Percentiles rank a stretch among this genome's conserved stretches.
These are phyloP conservation scores for Cataglyphis cursor DNA, from an alignment of 2,888 invertebrate species.

Conservation along the genomic window DNA sequence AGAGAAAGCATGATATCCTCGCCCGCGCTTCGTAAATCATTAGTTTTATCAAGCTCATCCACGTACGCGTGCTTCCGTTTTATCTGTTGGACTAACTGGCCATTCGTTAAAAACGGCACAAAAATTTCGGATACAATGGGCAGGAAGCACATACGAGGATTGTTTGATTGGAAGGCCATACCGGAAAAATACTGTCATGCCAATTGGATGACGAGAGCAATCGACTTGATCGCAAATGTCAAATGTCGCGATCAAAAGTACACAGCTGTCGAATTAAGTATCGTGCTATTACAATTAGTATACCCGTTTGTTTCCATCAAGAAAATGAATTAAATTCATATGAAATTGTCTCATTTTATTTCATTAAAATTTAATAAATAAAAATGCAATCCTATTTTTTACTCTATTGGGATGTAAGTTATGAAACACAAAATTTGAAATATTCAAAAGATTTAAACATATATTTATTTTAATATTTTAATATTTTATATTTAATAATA, in stretches of 20 bases:
- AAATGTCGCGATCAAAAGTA: constrained; percentile 54
- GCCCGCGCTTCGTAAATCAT: constrained; percentile 83
- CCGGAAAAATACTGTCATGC: constrained; percentile 65
- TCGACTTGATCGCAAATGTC: constrained; percentile 59
- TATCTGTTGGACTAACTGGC: constrained; percentile 84
- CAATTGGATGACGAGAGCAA: constrained; percentile 60
- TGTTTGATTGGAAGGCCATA: constrained; percentile 57
- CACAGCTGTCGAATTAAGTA: constrained; percentile 43
- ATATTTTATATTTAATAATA: background rate
- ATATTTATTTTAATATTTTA: too few species aligned
- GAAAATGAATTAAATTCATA: background rate
- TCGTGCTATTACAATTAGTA: constrained; percentile 18
- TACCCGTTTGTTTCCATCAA: background rate
- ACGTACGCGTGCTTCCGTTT: constrained; percentile 82
- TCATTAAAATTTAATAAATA: background rate
- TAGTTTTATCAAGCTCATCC: constrained; percentile 85
- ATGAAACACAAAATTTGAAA: background rate
- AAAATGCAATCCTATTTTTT: background rate
- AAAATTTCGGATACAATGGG: constrained; percentile 80
- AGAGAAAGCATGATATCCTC: constrained; percentile 55
- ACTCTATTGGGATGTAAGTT: background rate
- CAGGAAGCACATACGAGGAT: constrained; percentile 65
- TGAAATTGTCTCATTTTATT: background rate
- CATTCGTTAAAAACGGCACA: constrained; percentile 79
- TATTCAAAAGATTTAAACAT: background rate